phyloP scores from a whole-genome alignment of 2,797 vertebrate genomes.

The Glossophaga mutica region DNA sequence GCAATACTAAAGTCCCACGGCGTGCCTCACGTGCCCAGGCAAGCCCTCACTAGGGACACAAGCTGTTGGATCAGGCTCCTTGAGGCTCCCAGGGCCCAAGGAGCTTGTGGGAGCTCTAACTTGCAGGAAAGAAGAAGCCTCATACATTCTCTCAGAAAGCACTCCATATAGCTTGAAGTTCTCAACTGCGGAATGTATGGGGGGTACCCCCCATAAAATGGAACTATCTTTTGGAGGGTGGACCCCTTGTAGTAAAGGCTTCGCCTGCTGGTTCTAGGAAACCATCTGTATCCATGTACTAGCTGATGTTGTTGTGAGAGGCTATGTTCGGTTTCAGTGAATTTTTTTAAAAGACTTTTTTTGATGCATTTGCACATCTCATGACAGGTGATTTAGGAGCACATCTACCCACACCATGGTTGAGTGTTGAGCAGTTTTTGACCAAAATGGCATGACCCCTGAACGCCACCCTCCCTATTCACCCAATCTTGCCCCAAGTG shows the following conservation, averaged over 20 bases:
- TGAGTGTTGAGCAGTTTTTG: too few relatives aligned
- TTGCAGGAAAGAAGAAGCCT: background rate
- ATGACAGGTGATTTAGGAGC: too few relatives aligned
- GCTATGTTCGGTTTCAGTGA: background rate
- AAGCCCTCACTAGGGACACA: background rate
- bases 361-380: too few relatives aligned
- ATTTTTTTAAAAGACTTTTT: too few relatives aligned
- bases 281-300: background rate
- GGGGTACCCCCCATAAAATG: background rate
- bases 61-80: background rate
- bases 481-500: too few relatives aligned
- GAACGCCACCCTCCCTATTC: too few relatives aligned
- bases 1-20: background rate
- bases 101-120: background rate
- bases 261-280: background rate
- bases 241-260: background rate
- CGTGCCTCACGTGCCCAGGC: fast-evolving
- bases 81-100: background rate
- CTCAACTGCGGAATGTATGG: background rate
- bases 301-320: background rate
- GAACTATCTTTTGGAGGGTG: background rate
- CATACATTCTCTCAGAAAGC: background rate
- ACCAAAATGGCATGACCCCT: too few relatives aligned
- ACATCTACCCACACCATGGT: too few relatives aligned
- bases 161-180: background rate